phyloP scores from a whole-genome alignment of 2,888 invertebrate genomes.

The Atherix ibis region DNA sequence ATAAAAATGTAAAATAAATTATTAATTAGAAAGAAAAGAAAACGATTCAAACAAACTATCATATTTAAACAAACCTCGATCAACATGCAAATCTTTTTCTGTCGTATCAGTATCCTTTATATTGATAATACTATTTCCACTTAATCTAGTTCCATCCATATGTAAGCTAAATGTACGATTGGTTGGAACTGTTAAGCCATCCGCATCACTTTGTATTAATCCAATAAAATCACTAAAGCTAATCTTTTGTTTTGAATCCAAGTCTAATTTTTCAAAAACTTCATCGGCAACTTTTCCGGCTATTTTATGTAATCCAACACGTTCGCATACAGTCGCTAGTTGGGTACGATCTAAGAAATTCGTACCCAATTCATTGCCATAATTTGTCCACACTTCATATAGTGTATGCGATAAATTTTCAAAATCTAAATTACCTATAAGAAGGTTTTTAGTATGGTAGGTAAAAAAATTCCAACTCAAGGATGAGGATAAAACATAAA shows the following conservation, averaged over 20 bases:
- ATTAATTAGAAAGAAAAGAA: background rate
- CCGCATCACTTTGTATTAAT: conserved; percentile 38
- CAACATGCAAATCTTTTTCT: conserved; percentile 11
- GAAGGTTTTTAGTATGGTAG: conserved; percentile 10
- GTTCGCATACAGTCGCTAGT: conserved; percentile 46
- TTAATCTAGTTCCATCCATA: too few species aligned
- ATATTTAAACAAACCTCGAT: conserved; percentile 11
- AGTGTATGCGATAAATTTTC: conserved; percentile 38
- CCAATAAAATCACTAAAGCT: conserved; percentile 48
- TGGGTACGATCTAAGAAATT: conserved; percentile 43
- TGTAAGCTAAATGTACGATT: conserved; percentile 4
- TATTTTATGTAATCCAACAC: conserved; percentile 46
- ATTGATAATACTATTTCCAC: conserved; percentile 4
- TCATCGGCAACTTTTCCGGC: conserved; percentile 46
- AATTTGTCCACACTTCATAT: conserved; percentile 44
- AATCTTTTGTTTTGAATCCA: conserved; percentile 43
- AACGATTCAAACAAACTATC: background rate
- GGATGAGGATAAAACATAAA: too few species aligned
- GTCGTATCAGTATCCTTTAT: conserved; percentile 4
- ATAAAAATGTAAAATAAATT: conserved; percentile 5
- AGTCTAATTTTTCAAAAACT: conserved; percentile 47
- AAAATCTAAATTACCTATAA: conserved; percentile 27
- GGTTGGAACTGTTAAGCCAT: conserved; percentile 14
- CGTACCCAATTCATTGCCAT: conserved; percentile 34
- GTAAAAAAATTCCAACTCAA: too few species aligned